A percentile compares a stretch with the other conserved stretches of the same genome.
These are phyloP conservation scores for Catharus minimus DNA, from an alignment of 2,113 vertebrate species.

Conservation along the genomic window DNA sequence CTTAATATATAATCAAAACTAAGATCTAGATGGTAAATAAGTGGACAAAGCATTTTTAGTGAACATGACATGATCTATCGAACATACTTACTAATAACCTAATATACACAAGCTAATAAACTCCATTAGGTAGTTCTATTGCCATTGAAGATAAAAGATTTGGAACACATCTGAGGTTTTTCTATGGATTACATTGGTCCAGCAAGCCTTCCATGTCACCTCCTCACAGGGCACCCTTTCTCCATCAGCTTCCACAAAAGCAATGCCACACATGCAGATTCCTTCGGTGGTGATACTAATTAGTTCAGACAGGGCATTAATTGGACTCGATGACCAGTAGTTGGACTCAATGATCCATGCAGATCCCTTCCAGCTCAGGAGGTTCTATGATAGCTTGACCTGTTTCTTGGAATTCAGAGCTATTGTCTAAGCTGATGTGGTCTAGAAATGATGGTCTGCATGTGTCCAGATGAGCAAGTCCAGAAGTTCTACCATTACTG, in stretches of 20 bases:
- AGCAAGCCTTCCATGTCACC: neutral
- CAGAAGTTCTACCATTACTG: neutral
- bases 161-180: neutral
- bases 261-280: neutral
- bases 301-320: neutral
- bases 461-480: neutral
- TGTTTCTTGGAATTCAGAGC: neutral
- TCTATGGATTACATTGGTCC: neutral
- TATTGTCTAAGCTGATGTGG: neutral
- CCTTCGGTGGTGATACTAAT: neutral
- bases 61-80: neutral
- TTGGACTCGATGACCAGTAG: neutral
- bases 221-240: neutral
- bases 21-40: neutral
- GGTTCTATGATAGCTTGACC: neutral
- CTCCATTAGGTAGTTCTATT: neutral
- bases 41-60: neutral
- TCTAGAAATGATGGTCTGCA: neutral
- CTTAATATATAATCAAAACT: neutral
- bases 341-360: neutral
- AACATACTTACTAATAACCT: neutral
- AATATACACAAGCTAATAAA: neutral
- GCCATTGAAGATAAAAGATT: neutral
- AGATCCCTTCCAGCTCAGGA: neutral
- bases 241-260: neutral